phyloP scores from a whole-genome alignment of 2,888 invertebrate genomes.

The Teinopalpus imperialis region DNA sequence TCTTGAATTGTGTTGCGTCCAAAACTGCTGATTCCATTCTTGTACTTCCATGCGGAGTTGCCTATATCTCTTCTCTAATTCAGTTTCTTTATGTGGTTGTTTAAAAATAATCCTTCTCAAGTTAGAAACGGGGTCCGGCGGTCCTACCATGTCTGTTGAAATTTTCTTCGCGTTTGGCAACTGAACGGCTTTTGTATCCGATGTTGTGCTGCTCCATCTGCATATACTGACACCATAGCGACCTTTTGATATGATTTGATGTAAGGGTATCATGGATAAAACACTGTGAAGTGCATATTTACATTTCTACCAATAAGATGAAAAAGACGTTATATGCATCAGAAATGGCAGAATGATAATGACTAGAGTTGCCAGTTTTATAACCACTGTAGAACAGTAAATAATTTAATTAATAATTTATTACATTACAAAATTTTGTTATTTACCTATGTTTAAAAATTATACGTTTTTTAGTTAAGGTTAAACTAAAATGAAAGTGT shows the following conservation, averaged over 20 bases:
- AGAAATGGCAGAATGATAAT: too few relatives aligned
- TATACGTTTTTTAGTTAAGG: too few relatives aligned
- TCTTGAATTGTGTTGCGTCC: slow-evolving; percentile 89
- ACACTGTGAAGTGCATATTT: neutral
- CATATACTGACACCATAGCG: slow-evolving; percentile 32
- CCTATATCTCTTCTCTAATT: slow-evolving; percentile 84
- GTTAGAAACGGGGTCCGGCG: slow-evolving; percentile 91
- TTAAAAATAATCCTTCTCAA: slow-evolving; percentile 87
- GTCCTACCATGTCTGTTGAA: slow-evolving; percentile 86
- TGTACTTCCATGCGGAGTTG: slow-evolving; percentile 86
- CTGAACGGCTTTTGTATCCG: slow-evolving; percentile 55
- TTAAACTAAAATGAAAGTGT: too few relatives aligned
- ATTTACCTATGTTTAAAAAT: too few relatives aligned
- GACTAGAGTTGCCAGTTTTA: too few relatives aligned
- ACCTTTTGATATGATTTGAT: slow-evolving; percentile 11
- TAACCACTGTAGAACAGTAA: too few relatives aligned
- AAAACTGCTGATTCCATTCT: slow-evolving; percentile 92
- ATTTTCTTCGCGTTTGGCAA: slow-evolving; percentile 65
- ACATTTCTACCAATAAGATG: slow-evolving; percentile 11
- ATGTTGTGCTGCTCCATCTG: slow-evolving; percentile 45
- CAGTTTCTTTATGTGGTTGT: slow-evolving; percentile 84
- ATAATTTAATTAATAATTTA: too few relatives aligned
- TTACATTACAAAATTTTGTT: too few relatives aligned
- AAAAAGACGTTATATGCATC: neutral
- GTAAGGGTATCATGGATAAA: slow-evolving; percentile 5